Percentiles rank a stretch among this genome's conserved stretches.
Evolutionary conservation across 2,113 vertebrate species (phyloP).

Genomic region (Saccopteryx bilineata): DNA sequence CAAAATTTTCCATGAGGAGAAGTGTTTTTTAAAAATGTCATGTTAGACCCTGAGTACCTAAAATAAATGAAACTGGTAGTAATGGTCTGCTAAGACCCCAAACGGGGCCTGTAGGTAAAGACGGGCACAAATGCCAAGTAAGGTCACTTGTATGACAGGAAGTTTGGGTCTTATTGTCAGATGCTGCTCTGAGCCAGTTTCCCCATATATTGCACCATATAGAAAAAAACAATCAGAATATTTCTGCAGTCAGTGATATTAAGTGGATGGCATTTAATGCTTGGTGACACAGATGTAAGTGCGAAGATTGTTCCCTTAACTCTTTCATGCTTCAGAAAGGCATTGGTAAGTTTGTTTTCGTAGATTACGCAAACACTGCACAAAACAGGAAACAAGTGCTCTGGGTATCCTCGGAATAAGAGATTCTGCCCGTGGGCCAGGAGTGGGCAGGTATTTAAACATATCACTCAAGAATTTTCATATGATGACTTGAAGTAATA

Average conservation of each 20-base stretch:
- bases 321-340: neutral
- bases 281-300: accelerated
- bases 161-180: too few species aligned
- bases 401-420: neutral
- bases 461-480: too few species aligned
- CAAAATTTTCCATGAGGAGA: neutral
- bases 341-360: accelerated
- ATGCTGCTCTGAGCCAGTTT: accelerated
- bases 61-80: neutral
- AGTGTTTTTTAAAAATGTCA: neutral
- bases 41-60: neutral
- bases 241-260: neutral
- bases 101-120: neutral
- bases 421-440: neutral
- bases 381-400: neutral
- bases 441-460: neutral
- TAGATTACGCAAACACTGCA: too few species aligned
- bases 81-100: neutral
- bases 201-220: neutral
- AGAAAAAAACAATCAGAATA: neutral
- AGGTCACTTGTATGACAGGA: too few species aligned
- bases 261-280: neutral
- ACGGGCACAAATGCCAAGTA: neutral
- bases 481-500: neutral
- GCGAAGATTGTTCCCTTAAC: neutral